Evolutionary conservation across 2,113 vertebrate species (phyloP).

Genomic region (Pontoporia blainvillei): DNA sequence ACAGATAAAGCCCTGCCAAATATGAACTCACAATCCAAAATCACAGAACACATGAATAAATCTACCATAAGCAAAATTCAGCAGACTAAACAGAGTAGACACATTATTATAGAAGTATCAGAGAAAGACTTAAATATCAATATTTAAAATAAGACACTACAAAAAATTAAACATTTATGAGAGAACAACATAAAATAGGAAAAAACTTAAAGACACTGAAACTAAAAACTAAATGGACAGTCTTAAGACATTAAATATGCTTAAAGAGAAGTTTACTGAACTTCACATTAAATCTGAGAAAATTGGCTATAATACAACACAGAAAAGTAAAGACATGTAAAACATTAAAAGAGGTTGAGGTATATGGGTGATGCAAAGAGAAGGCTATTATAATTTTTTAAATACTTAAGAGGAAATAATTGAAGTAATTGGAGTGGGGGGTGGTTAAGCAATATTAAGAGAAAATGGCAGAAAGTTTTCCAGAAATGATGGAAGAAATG

Average conservation of each 20-base stretch:
- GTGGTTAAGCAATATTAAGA: neutral
- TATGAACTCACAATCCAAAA: neutral
- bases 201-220: neutral
- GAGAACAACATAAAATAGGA: neutral
- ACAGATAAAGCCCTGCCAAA: neutral
- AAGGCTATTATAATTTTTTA: neutral
- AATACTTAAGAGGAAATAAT: neutral
- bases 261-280: neutral
- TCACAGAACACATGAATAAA: neutral
- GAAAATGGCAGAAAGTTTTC: neutral
- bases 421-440: neutral
- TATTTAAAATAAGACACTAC: conserved; percentile 1
- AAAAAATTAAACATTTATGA: neutral
- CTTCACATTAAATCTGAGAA: neutral
- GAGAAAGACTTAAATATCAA: neutral
- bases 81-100: neutral
- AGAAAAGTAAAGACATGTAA: neutral
- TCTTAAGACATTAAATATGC: neutral
- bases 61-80: neutral
- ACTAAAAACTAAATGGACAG: neutral
- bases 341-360: neutral
- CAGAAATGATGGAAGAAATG: neutral
- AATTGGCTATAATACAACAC: neutral
- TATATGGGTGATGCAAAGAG: neutral
- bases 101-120: neutral